These are phyloP conservation scores for Xiphophorus couchianus DNA, from an alignment of 2,113 vertebrate species.

Conservation along the genomic window DNA sequence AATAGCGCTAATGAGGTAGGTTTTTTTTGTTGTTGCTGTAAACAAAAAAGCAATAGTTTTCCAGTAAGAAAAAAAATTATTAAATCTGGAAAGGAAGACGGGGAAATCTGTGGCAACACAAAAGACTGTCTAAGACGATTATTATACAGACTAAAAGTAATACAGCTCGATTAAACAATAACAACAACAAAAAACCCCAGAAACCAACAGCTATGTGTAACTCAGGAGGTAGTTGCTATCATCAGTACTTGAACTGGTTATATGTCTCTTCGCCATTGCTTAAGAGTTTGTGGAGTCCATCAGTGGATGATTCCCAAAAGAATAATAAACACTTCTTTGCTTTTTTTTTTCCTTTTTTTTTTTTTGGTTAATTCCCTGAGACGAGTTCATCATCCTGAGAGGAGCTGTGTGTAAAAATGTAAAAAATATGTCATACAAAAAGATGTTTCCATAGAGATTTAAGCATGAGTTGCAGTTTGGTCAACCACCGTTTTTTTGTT, in stretches of 20 bases:
- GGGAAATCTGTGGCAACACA: constrained; percentile 71
- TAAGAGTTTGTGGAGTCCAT: constrained; percentile 67
- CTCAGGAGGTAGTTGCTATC: constrained; percentile 98
- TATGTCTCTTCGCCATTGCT: constrained; percentile 81
- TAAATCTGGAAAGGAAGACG: constrained; percentile 74
- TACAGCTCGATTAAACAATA: constrained; percentile 76
- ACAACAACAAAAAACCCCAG: constrained; percentile 65
- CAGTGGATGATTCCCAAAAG: constrained; percentile 84
- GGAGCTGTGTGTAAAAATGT: constrained; percentile 83
- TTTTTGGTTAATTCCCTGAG: constrained; percentile 98
- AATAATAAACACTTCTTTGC: constrained; percentile 85
- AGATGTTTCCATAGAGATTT: constrained; percentile 57
- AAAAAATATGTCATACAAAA: constrained; percentile 77
- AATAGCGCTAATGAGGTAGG: constrained; percentile 94
- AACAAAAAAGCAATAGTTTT: constrained; percentile 81
- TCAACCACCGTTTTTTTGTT: constrained; percentile 46
- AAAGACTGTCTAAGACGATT: constrained; percentile 77
- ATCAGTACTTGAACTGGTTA: constrained; percentile 87
- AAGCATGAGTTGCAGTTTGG: constrained; percentile 70
- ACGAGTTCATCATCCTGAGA: constrained; percentile 98
- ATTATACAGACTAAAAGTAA: constrained; percentile 77
- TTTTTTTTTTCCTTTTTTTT: constrained; percentile 84
- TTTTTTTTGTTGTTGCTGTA: constrained; percentile 87
- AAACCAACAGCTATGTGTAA: constrained; percentile 82
- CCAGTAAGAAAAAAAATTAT: constrained; percentile 60